These are phyloP conservation scores for Oeneis ivallda DNA, from an alignment of 2,888 invertebrate genomes.

Conservation along the genomic window DNA sequence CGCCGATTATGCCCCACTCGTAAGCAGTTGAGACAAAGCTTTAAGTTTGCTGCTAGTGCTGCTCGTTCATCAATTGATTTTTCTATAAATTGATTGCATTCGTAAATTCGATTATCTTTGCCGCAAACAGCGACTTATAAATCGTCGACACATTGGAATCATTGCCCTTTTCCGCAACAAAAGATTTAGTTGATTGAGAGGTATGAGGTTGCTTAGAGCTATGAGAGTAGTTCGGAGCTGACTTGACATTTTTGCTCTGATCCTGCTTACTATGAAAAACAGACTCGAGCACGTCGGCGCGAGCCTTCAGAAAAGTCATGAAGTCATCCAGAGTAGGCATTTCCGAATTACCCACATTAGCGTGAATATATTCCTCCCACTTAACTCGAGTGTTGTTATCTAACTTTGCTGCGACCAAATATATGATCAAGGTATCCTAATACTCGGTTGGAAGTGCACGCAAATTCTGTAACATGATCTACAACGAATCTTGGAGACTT, in stretches of 20 bases:
- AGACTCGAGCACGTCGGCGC: not conserved
- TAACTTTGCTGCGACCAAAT: constrained; percentile 16
- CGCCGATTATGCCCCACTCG: not conserved
- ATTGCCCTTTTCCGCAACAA: not conserved
- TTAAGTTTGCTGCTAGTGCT: not conserved
- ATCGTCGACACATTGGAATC: not conserved
- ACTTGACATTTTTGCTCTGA: not conserved
- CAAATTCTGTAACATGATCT: constrained; percentile 39
- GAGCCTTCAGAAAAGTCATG: constrained; percentile 7
- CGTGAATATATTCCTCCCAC: too few species aligned
- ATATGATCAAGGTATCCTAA: constrained; percentile 34
- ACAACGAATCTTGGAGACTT: constrained; percentile 34
- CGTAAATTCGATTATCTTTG: too few species aligned
- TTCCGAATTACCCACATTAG: too few species aligned
- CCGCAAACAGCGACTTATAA: too few species aligned
- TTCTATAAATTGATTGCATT: too few species aligned
- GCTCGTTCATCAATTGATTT: too few species aligned
- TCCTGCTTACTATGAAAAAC: not conserved
- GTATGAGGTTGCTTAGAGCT: not conserved
- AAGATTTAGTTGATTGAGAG: not conserved
- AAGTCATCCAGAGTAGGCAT: too few species aligned
- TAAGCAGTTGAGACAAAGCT: not conserved
- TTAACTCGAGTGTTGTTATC: constrained; percentile 32
- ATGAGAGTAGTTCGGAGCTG: not conserved
- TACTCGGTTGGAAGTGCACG: constrained; percentile 38